These are phyloP conservation scores for Temnothorax longispinosus DNA, from an alignment of 1,140 invertebrate genomes.

Conservation along the genomic window DNA sequence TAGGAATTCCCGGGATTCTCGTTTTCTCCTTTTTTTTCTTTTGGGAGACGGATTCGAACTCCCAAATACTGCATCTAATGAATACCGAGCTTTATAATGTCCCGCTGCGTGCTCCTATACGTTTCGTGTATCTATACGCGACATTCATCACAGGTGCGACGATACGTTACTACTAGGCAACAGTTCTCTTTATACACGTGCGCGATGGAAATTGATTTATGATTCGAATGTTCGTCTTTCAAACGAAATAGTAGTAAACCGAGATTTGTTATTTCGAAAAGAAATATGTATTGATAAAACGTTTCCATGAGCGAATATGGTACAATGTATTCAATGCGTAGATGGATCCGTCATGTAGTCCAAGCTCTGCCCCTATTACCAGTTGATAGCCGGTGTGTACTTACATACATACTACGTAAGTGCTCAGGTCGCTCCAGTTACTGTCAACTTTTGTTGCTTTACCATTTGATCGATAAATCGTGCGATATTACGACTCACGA, in stretches of 20 bases:
- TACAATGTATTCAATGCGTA: slow-evolving; percentile 26
- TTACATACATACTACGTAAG: not conserved
- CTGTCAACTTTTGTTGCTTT: slow-evolving; percentile 53
- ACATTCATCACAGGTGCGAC: not conserved
- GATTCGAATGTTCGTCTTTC: not conserved
- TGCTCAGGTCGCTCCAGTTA: slow-evolving; percentile 36
- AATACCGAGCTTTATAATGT: slow-evolving; percentile 31
- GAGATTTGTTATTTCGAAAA: slow-evolving; percentile 3
- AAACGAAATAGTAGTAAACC: not conserved
- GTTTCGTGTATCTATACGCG: not conserved
- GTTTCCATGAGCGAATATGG: not conserved
- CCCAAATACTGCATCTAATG: slow-evolving; percentile 42
- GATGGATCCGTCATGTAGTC: slow-evolving; percentile 31
- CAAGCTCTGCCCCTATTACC: slow-evolving; percentile 32
- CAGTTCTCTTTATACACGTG: not conserved
- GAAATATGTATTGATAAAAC: not conserved
- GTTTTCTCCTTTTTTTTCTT: slow-evolving; percentile 34
- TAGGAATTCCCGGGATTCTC: slow-evolving; percentile 67
- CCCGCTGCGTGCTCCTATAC: not conserved
- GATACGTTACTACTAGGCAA: not conserved
- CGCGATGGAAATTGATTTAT: not conserved
- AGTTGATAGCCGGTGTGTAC: slow-evolving; percentile 39
- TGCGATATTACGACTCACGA: slow-evolving; percentile 53
- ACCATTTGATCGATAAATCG: slow-evolving; percentile 65
- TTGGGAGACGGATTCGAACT: not conserved